These are phyloP conservation scores for Meteorus sp. DNA, from an alignment of 1,140 invertebrate species.

Conservation along the genomic window DNA sequence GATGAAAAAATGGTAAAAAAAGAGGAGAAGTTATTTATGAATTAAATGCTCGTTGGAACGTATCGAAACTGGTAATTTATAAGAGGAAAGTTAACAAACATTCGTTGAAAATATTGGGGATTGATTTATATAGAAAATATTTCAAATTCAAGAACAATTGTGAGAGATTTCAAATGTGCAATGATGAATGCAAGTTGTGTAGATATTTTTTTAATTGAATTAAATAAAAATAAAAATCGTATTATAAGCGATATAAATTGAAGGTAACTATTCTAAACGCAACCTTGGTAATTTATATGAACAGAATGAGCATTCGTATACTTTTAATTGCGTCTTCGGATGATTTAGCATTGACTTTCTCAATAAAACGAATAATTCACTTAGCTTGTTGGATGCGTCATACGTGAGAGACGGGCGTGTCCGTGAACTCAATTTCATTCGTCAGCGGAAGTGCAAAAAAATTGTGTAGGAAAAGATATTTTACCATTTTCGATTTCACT, in stretches of 20 bases:
- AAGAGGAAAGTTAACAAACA: no score
- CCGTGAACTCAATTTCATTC: conserved; percentile 23
- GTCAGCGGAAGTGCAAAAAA: conserved; percentile 1
- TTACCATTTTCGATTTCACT: no score
- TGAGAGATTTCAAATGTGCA: no score
- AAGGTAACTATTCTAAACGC: neutral
- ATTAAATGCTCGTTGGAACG: no score
- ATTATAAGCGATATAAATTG: neutral
- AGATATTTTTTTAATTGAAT: neutral
- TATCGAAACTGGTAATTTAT: no score
- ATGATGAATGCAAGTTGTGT: neutral
- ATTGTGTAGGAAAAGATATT: neutral
- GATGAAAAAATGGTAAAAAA: no score
- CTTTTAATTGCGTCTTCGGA: conserved; percentile 11
- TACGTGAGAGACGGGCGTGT: conserved; percentile 1
- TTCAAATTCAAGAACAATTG: no score
- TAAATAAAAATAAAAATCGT: neutral
- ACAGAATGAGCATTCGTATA: neutral
- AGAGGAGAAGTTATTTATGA: no score
- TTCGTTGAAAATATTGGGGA: no score
- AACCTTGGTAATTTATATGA: conserved; percentile 8
- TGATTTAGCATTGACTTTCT: conserved; percentile 21
- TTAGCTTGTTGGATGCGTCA: neutral
- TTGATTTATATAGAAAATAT: no score
- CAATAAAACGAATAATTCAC: conserved; percentile 19